Base-by-base conservation (phyloP, 2,797 vertebrate genomes). In the Dicrostonyx torquatus region DNA sequence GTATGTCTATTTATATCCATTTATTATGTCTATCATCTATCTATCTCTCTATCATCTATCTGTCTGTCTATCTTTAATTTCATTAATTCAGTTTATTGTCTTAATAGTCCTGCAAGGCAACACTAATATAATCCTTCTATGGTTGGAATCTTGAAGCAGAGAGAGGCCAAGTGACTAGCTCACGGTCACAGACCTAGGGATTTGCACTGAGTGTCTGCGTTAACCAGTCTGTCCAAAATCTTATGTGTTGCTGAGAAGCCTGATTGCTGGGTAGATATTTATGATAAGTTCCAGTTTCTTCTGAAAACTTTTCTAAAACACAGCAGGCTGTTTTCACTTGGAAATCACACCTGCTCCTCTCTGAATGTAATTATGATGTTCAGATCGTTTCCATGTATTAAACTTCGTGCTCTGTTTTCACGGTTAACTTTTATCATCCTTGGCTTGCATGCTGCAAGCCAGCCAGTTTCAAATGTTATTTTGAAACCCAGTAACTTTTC, bases 401-500 rank as follows among this genome's bases (percentile, higher is more conserved):
- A 88, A 48, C 31, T 91, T 83, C 80, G 50, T 80, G n/a, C 31
- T 82, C 18, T 58, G 55, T 58, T 58, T 58, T 80, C 18, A 31
- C 3, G 20, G 11, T 83, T 94, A 70, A 91, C 31, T 96, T 87
- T 94, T 85, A 60, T 94, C 93, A 37, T 89, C 26, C 37, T 89
- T 55, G 53, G n/a, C 15, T 34, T 80, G 48, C 31, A 26, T 2
- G 15, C 22, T 83, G 34, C 89, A 95, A 95, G 92, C 87, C 89
- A 95, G 91, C 80, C 84, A 97, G 45, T 96, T 96, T 94, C 50
- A 60, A 75, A 83, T 96, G 53, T 75, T 91, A 73, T 87, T 31
- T 80, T 75, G 76, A 96, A 86, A 87, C 50, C 73, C 94, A 95
- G 93, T 97, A 85, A 77, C 70, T 96, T 97, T 87, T 91, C 93